Base-by-base conservation (phyloP, 2,797 vertebrate species). In the Steatocranus sp. region DNA sequence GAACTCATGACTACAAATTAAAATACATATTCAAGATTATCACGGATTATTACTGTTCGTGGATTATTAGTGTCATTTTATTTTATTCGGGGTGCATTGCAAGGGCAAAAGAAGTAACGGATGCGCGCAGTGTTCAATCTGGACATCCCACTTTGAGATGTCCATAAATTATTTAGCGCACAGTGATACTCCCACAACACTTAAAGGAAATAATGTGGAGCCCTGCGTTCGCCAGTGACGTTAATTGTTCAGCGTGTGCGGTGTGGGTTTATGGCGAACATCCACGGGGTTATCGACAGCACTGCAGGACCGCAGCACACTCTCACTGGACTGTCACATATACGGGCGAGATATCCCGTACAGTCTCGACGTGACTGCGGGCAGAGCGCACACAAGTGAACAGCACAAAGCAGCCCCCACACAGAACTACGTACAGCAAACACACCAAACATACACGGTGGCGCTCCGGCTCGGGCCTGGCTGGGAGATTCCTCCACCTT, bases 161-260 rank as follows among this genome's bases (percentile, higher is more conserved):
- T 27, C 20, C 51, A 79, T 92, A 38, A 88, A 91, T 90, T 63
- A 88, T 91, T 84, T 14, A 88, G 49, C 2, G 18, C 2, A 74
- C 46, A 87, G 76, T 25, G 83, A 86, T 84, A 49, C 48, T 80
- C 70, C 80, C 82, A 78, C 32, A 54, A 49, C 36, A 15, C 82
- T 58, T 54, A 34, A 48, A 15, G 32, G 20, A 82, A 12, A 56
- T 27, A 8, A 54, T 20, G 6, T n/a, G 32, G 14, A 70, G 30
- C 14, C 49, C 25, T n/a, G 49, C 14, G 25, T 32, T 32, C 27
- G 41, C 23, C 38, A 25, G 20, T 43, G 10, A 11, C 43, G 46
- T 30, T 48, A 75, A 58, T 4, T 81, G 58, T 14, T 43, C 53
- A 25, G 2, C 27, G 27, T 30, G 3, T 54, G 8, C 17, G 1